Conservation (phyloP, 2,888 invertebrate species). For the Aporophyla lueneburgensis region DNA sequence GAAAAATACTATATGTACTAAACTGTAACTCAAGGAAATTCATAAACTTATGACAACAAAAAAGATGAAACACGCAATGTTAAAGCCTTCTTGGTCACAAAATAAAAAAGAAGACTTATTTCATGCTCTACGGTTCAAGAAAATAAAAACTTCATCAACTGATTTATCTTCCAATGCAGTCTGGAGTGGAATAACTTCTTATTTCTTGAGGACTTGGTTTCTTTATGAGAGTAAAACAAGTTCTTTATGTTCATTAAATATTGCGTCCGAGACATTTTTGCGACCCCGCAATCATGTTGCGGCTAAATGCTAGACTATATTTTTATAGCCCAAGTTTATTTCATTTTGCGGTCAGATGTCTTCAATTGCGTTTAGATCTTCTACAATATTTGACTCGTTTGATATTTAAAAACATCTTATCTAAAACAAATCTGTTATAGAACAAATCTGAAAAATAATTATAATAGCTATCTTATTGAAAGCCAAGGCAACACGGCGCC, state of each 20-base stretch:
- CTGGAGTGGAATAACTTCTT: slow-evolving; percentile 42
- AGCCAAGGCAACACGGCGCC: too few species aligned
- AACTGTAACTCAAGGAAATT: not conserved
- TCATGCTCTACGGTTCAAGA: slow-evolving; percentile 23
- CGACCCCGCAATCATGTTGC: slow-evolving; percentile 12
- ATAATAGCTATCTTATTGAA: too few species aligned
- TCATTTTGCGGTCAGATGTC: not conserved
- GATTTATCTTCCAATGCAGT: slow-evolving; percentile 42
- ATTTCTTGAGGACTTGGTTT: slow-evolving; percentile 44
- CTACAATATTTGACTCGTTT: not conserved
- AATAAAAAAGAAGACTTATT: slow-evolving; percentile 31
- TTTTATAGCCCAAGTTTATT: not conserved
- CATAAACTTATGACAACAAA: not conserved
- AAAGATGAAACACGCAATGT: not conserved
- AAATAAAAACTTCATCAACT: slow-evolving; percentile 51
- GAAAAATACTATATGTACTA: not conserved
- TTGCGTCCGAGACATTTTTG: slow-evolving; percentile 36
- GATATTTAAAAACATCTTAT: too few species aligned
- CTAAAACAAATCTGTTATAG: too few species aligned
- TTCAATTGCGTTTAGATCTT: not conserved
- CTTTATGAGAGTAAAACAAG: slow-evolving; percentile 25
- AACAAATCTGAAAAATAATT: too few species aligned
- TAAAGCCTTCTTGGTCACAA: slow-evolving; percentile 4
- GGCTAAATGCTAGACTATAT: slow-evolving; percentile 26
- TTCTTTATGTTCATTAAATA: slow-evolving; percentile 44